phyloP scores from a whole-genome alignment of 2,797 vertebrate species.

The Rhabdomys pumilio region DNA sequence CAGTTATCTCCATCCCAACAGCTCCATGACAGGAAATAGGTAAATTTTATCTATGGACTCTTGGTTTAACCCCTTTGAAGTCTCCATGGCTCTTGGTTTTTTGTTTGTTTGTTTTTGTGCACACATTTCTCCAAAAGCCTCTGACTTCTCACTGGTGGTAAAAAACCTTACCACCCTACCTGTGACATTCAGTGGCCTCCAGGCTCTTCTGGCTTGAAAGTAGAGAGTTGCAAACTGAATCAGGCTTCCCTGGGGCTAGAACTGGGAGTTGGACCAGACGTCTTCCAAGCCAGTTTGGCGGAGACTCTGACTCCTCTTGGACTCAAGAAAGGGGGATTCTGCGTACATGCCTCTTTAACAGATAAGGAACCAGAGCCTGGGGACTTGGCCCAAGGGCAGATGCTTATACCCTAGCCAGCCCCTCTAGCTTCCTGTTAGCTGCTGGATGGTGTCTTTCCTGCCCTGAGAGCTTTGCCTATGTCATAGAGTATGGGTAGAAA shows the following conservation, averaged over 20 bases:
- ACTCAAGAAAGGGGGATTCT: neutral
- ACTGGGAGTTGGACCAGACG: neutral
- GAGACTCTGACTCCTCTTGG: neutral
- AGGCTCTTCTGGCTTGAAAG: neutral
- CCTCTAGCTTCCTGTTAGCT: slow-evolving; percentile 8
- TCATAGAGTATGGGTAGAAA: neutral
- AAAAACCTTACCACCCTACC: neutral
- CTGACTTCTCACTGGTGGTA: neutral
- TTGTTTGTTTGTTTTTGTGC: neutral
- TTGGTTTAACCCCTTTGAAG: neutral
- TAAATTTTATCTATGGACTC: neutral
- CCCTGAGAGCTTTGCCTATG: slow-evolving; percentile 25
- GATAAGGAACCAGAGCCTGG: neutral
- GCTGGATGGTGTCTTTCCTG: neutral
- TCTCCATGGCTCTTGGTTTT: neutral
- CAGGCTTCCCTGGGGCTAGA: neutral
- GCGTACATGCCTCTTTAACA: neutral
- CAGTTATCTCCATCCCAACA: neutral
- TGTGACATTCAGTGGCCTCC: neutral
- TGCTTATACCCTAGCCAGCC: no score
- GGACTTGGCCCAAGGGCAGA: neutral
- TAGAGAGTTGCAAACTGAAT: neutral
- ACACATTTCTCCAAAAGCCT: neutral
- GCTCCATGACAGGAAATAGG: no score
- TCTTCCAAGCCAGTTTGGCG: no score